Base-by-base conservation (phyloP, 2,888 invertebrate species). In the Drosophila robusta region DNA sequence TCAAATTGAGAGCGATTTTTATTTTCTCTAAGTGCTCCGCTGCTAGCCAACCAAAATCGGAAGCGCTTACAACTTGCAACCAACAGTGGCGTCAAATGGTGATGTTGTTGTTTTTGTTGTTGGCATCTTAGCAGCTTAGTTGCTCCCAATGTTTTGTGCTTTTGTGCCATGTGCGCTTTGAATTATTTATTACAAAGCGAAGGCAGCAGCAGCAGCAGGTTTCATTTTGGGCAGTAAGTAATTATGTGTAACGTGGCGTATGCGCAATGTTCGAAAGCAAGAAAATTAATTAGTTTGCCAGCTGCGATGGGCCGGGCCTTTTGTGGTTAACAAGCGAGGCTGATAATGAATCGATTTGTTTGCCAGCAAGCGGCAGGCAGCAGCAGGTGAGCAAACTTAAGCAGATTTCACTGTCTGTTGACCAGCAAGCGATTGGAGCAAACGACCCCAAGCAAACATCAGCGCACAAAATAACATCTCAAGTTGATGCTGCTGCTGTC, bases 251-350 rank as follows among this genome's bases (percentile, higher is more conserved):
- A 70, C 79, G 69, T 62, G 78, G 76, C 86, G 82, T 78, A 82
- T 82, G 55, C 80, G 78, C 64, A 83, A 86, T 83, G 63, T 68
- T 63, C 58, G 50, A 68, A 63, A 62, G 70, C 52, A 74, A 49
- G 75, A 68, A 81, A 81, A 81, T 84, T 81, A 84, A 87, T 87
- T 84, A 78, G 78, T 84, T 79, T 75, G 63, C 63, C 76, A 69
- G 62, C 39, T 62, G 66, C 46, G 51, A 12, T 34, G 52, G 22
- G 24, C 18, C 16, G 16, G 24, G 18, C 16, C 66, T 56, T 72
- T 57, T 73, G 66, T 58, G 74, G 78, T 78, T 77, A 78, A 64
- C 78, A 74, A 78, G 70, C 51, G 49, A 70, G 9, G 67, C 74
- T 74, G 78, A 78, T 75, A 77, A 77, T 78, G 58, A 68, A 78